These are phyloP conservation scores for Girardia tigrina DNA, from an alignment of 2,888 invertebrate species.

Conservation along the genomic window DNA sequence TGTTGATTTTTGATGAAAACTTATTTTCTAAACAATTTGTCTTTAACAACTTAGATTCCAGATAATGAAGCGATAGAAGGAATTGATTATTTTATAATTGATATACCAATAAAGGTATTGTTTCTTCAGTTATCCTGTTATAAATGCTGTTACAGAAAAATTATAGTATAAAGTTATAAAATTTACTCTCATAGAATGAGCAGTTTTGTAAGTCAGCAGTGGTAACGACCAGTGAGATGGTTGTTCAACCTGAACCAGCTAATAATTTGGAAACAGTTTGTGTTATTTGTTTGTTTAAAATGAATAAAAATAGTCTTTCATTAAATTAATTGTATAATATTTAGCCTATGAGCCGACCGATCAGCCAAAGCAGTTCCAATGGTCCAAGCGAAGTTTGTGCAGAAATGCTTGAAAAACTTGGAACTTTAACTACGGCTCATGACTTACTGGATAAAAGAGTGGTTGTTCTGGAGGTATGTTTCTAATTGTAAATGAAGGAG, in stretches of 20 bases:
- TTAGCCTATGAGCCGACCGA: conserved; percentile 35
- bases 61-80: neutral
- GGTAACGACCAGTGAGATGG: no score
- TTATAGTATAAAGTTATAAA: neutral
- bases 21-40: neutral
- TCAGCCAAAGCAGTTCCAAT: conserved; percentile 38
- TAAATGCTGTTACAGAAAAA: neutral
- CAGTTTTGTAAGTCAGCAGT: neutral
- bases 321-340: no score
- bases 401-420: conserved; percentile 45
- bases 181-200: neutral
- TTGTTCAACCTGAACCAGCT: no score
- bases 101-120: neutral
- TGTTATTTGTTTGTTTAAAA: no score
- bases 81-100: neutral
- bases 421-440: conserved; percentile 42
- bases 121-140: no score
- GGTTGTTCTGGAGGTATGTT: conserved; percentile 43
- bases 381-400: conserved; percentile 44
- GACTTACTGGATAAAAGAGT: conserved; percentile 42
- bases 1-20: neutral
- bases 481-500: neutral
- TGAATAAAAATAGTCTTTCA: no score
- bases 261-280: no score
- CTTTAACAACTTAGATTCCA: neutral